These are phyloP conservation scores for Bombus sylvicola DNA, from an alignment of 1,140 invertebrate species.

Conservation along the genomic window DNA sequence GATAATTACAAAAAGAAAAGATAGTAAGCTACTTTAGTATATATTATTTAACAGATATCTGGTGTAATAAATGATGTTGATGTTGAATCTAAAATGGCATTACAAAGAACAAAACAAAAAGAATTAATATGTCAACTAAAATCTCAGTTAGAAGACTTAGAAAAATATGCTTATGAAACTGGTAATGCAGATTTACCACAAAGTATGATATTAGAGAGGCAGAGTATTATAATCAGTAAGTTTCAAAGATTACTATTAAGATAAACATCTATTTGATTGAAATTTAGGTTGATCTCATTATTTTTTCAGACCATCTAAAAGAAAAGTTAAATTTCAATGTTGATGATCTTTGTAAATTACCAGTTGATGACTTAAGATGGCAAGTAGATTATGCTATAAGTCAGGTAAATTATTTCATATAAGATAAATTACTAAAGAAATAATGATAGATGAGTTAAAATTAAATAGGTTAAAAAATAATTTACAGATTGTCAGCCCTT, in stretches of 20 bases:
- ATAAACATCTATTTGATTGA: neutral
- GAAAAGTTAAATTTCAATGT: slow-evolving; percentile 90
- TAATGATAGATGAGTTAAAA: neutral
- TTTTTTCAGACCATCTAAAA: slow-evolving; percentile 86
- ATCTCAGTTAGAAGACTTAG: slow-evolving; percentile 95
- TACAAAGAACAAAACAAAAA: slow-evolving; percentile 89
- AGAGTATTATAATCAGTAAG: slow-evolving; percentile 92
- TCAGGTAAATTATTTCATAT: slow-evolving; percentile 82
- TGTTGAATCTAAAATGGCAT: slow-evolving; percentile 86
- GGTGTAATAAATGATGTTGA: slow-evolving; percentile 71
- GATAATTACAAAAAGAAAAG: neutral
- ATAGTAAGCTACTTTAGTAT: neutral
- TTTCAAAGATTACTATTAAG: slow-evolving; percentile 4
- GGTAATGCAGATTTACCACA: slow-evolving; percentile 92
- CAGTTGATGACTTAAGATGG: slow-evolving; percentile 90
- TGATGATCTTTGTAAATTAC: slow-evolving; percentile 88
- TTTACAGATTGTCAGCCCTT: slow-evolving; percentile 94
- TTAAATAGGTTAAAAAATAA: slow-evolving; percentile 55
- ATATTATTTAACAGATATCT: slow-evolving; percentile 59
- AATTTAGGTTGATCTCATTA: neutral
- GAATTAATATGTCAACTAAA: slow-evolving; percentile 96
- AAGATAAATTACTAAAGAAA: neutral
- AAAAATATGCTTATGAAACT: slow-evolving; percentile 96
- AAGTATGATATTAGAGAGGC: slow-evolving; percentile 92
- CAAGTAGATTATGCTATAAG: slow-evolving; percentile 90